phyloP scores from a whole-genome alignment of 2,888 invertebrate species.

The Pseudoips prasinana region DNA sequence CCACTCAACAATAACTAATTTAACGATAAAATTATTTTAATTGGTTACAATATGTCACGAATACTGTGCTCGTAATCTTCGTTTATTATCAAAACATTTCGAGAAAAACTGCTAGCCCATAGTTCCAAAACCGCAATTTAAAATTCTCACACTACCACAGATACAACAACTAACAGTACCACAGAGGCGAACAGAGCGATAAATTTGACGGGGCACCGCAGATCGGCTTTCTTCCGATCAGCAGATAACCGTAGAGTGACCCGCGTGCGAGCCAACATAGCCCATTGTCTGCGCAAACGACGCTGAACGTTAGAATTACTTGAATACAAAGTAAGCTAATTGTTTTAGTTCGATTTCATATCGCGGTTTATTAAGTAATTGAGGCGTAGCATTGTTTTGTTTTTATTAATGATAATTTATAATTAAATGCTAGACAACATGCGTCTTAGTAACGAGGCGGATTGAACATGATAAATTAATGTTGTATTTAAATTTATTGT shows the following conservation, averaged over 20 bases:
- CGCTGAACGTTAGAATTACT: constrained; percentile 42
- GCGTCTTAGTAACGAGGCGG: background rate
- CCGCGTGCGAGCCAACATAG: constrained; percentile 60
- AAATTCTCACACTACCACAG: constrained; percentile 37
- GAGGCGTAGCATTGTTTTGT: background rate
- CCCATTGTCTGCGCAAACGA: constrained; percentile 61
- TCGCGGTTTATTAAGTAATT: background rate
- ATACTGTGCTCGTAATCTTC: too few relatives aligned
- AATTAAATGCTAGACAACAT: too few relatives aligned
- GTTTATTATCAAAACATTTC: too few relatives aligned
- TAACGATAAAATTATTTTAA: too few relatives aligned
- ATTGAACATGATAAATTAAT: too few relatives aligned
- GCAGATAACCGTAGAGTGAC: constrained; percentile 72
- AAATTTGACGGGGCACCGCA: constrained; percentile 65
- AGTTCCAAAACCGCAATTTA: constrained; percentile 4
- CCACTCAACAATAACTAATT: too few relatives aligned
- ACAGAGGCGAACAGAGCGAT: constrained; percentile 59
- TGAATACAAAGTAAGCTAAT: constrained; percentile 28
- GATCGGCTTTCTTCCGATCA: constrained; percentile 69
- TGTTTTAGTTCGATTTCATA: constrained; percentile 9
- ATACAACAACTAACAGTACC: constrained; percentile 54
- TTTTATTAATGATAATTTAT: background rate
- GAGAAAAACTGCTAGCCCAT: background rate
- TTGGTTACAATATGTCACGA: too few relatives aligned
- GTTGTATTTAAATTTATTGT: too few relatives aligned